phyloP scores from a whole-genome alignment of 2,797 vertebrate species.

The Eurystomus glaucurus region DNA sequence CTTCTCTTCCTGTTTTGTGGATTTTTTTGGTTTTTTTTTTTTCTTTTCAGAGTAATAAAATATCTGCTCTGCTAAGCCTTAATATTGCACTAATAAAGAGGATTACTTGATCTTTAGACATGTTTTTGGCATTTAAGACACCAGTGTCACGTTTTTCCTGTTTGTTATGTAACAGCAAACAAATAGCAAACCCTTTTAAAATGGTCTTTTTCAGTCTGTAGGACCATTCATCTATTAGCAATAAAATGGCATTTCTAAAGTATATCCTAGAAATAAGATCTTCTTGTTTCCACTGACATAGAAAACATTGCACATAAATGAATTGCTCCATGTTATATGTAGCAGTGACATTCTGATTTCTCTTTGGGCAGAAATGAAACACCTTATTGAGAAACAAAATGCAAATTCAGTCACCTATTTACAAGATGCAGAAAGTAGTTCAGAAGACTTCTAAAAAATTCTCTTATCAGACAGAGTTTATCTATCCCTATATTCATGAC shows the following conservation, averaged over 20 bases:
- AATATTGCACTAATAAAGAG: neutral
- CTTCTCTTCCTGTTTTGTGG: neutral
- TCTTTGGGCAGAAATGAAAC: neutral
- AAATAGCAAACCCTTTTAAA: neutral
- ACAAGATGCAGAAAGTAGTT: neutral
- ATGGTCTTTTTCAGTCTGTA: neutral
- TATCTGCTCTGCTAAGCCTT: neutral
- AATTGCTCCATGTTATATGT: neutral
- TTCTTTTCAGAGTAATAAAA: neutral
- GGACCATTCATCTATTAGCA: neutral
- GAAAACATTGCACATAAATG: neutral
- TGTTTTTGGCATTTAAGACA: neutral
- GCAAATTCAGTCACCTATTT: neutral
- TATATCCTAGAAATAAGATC: neutral
- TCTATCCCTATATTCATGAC: neutral
- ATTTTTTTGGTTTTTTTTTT: neutral
- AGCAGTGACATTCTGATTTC: neutral
- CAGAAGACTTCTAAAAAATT: neutral
- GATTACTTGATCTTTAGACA: constrained; percentile 12
- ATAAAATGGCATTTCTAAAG: neutral
- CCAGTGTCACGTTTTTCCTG: neutral
- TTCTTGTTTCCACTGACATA: neutral
- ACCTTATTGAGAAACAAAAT: neutral
- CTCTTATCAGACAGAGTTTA: neutral
- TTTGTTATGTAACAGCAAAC: neutral